Evolutionary conservation across 2,113 vertebrate species (phyloP), one percentile per base, ranked within the genome.

Genomic region (Scomber scombrus): DNA sequence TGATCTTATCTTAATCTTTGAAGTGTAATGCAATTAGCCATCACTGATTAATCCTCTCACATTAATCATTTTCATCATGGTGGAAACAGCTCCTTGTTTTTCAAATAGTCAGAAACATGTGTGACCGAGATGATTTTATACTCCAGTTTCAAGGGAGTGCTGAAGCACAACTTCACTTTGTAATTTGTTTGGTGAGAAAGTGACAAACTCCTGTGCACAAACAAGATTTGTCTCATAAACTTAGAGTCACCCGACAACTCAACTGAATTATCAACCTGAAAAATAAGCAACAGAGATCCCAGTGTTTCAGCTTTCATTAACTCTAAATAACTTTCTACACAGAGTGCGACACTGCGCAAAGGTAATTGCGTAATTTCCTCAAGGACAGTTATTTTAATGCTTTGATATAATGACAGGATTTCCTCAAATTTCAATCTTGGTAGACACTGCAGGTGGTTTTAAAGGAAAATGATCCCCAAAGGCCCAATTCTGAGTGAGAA

Each of bases 331-430:
- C 88, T 88, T 88, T 80, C 76, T 73, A 77, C 80, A 71, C 71
- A 88, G 69, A 89, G 89, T 79, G 89, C 89, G 85, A 89, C 87
- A 72, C 83, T 86, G 92, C 85, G 91, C 91, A 91, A 79, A 87
- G 86, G 94, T 95, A 95, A 95, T 95, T 95, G n/a, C n/a, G n/a
- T n/a, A 95, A 95, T 94, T 94, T 95, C 84, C 88, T 93, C 91
- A 94, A 95, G 94, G 94, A 93, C 94, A 93, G 92, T 94, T 93
- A 94, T 93, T 94, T 89, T 89, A 73, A 82, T 88, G 81, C 82
- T 90, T 90, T 89, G 78, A 92, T 89, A 92, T 93, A 89, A 92
- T 89, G 86, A 93, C 85, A 89, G 83, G 84, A 88, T 78, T 66
- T 84, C 85, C 81, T 89, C 55, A 78, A 93, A 88, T 84, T 92